Percentiles rank a stretch among this genome's conserved stretches.
These are phyloP conservation scores for Corvus moneduloides DNA, from an alignment of 2,113 vertebrate species.

Conservation along the genomic window DNA sequence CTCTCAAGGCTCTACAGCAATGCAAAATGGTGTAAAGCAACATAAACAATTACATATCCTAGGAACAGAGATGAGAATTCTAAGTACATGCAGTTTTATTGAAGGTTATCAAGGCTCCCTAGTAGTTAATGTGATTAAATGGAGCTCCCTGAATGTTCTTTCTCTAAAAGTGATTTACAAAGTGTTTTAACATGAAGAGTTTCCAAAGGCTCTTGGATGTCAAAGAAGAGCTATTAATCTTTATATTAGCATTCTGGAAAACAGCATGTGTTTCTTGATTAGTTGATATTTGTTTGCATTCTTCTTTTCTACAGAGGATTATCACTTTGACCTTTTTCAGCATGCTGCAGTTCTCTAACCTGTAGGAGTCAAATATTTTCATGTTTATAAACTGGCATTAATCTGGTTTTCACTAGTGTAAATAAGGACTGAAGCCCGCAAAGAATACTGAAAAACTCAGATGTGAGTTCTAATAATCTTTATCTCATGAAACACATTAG, in stretches of 20 bases:
- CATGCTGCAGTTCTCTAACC: slow-evolving; percentile 70
- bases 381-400: neutral
- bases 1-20: neutral
- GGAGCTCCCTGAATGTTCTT: slow-evolving; percentile 50
- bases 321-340: slow-evolving; percentile 75
- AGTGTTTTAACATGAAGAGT: slow-evolving; percentile 76
- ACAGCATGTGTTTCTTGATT: slow-evolving; percentile 78
- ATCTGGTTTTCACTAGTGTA: neutral
- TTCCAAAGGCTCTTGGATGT: slow-evolving; percentile 74
- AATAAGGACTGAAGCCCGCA: slow-evolving; percentile 38
- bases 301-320: slow-evolving; percentile 70
- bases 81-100: slow-evolving; percentile 43
- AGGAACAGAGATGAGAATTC: slow-evolving; percentile 42
- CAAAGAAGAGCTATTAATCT: slow-evolving; percentile 82
- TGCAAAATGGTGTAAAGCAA: slow-evolving; percentile 3
- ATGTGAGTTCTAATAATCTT: slow-evolving; percentile 37
- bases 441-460: slow-evolving; percentile 67
- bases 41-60: neutral
- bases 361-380: slow-evolving; percentile 69
- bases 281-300: slow-evolving; percentile 75
- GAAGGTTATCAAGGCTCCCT: slow-evolving; percentile 52
- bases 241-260: slow-evolving; percentile 71
- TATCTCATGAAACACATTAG: neutral
- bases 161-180: slow-evolving; percentile 84
- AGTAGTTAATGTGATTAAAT: slow-evolving; percentile 71